Evolutionary conservation across 2,888 invertebrate genomes (phyloP), one percentile per base, ranked within the genome.

Genomic region (Nymphalis c-album): DNA sequence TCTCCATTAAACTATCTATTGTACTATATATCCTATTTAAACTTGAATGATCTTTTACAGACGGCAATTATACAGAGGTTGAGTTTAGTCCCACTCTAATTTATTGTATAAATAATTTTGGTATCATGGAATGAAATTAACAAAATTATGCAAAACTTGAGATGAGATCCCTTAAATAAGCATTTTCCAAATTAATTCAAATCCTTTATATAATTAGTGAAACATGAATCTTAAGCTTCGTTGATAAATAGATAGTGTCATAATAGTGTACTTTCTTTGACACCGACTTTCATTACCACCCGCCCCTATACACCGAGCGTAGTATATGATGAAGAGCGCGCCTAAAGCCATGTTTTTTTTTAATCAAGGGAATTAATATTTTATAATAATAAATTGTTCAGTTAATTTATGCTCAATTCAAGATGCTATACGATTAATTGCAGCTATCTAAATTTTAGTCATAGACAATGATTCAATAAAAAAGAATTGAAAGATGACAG

Each of bases 121-220:
- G 57, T 47, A 18, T 58, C 57, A 31, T 22, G 47, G 47, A n/a
- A 16, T 58, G 55, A 58, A 60, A 48, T 63, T 63, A 55, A 58
- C 57, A 35, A 63, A 63, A 63, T 63, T 63, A 63, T 63, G 48
- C 63, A 35, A 63, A 63, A 63, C 48, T 63, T 48, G 40, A 55
- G 60, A 66, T 66, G 47, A 55, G 65, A 40, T 60, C 60, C 51
- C 35, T 10, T 60, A 48, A 65, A 60, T 60, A 53, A 65, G 46
- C 60, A 47, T 66, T 61, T 61, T 55, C 60, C 31, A 47, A 48
- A 66, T 66, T 61, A 66, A 66, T 66, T 61, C 65, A 66, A 66
- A 66, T 66, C 65, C 65, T 66, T 60, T 57, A 61, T 66, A 66
- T 66, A 61, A 66, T 66, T 61, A 66, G 18, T 17, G 26, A 31